Evolutionary conservation across 1,140 invertebrate genomes (phyloP).

Genomic region (Trialeurodes vaporariorum): DNA sequence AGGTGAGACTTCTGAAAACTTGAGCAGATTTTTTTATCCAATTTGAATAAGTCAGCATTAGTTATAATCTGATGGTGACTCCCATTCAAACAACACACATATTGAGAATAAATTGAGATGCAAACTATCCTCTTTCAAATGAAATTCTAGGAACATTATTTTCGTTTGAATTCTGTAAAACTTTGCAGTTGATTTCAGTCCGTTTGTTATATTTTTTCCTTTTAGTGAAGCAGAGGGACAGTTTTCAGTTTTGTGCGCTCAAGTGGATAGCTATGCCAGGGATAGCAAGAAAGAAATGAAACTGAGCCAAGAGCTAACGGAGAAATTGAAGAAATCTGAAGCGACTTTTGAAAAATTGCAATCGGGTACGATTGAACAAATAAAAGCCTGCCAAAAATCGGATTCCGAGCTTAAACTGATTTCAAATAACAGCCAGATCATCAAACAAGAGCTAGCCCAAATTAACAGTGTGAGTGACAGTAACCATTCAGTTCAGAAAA

Average conservation of each 20-base stretch:
- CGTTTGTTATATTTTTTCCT: neutral
- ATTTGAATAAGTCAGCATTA: too few relatives aligned
- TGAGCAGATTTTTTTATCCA: too few relatives aligned
- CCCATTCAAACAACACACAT: too few relatives aligned
- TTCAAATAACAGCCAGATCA: neutral
- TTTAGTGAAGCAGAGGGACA: neutral
- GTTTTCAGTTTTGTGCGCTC: neutral
- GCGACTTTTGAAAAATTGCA: neutral
- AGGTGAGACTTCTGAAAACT: too few relatives aligned
- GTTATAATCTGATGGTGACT: too few relatives aligned
- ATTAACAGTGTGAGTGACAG: neutral
- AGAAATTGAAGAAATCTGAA: neutral
- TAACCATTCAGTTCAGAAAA: too few relatives aligned
- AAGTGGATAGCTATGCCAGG: neutral
- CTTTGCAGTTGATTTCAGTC: too few relatives aligned
- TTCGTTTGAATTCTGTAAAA: too few relatives aligned
- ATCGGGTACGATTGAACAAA: neutral
- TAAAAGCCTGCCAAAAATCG: neutral
- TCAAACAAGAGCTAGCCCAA: neutral
- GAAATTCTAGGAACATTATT: too few relatives aligned
- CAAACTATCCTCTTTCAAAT: too few relatives aligned
- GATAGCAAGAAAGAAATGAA: neutral
- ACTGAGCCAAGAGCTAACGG: neutral
- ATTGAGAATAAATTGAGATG: too few relatives aligned
- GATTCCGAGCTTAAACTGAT: neutral